Conservation (phyloP, 2,797 vertebrate species). For the Chrosomus eos region DNA sequence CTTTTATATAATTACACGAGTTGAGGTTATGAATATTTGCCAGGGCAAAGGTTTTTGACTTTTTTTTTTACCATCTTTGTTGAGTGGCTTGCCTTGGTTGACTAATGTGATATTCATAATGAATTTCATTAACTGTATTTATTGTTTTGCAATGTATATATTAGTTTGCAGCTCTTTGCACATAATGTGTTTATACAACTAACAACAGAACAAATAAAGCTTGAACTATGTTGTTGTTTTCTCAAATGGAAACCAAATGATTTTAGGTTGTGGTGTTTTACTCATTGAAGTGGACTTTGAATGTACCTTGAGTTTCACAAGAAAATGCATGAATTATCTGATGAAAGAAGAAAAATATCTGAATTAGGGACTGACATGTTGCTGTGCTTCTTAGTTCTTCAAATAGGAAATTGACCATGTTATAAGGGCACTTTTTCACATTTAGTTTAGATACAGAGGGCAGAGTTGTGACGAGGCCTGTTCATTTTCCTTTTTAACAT, state of each 20-base stretch:
- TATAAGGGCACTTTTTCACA: conserved; percentile 61
- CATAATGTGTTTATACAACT: conserved; percentile 80
- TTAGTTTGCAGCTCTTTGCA: conserved; percentile 92
- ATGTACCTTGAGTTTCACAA: conserved; percentile 71
- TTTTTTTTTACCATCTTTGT: conserved; percentile 42
- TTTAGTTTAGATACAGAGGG: conserved; percentile 64
- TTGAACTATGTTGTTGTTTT: conserved; percentile 73
- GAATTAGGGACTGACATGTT: conserved; percentile 19
- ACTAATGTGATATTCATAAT: conserved; percentile 77
- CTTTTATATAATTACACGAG: background rate
- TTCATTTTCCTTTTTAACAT: conserved; percentile 76
- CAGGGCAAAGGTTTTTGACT: conserved; percentile 85
- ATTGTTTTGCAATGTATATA: conserved; percentile 87
- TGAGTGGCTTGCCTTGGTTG: conserved; percentile 76
- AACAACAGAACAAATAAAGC: conserved; percentile 72
- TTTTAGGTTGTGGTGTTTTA: conserved; percentile 61
- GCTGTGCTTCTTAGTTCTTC: conserved; percentile 13
- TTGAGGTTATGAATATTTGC: conserved; percentile 54
- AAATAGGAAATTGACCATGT: conserved; percentile 50
- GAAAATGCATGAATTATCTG: conserved; percentile 25
- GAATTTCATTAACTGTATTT: conserved; percentile 72
- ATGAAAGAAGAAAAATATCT: background rate
- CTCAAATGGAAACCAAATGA: conserved; percentile 72
- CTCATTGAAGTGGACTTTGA: conserved; percentile 74
- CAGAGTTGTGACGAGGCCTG: conserved; percentile 62